Percentiles rank a stretch among this genome's conserved stretches.
Conservation (phyloP, 1,140 invertebrate species). For the Dinothrombium tinctorium region DNA sequence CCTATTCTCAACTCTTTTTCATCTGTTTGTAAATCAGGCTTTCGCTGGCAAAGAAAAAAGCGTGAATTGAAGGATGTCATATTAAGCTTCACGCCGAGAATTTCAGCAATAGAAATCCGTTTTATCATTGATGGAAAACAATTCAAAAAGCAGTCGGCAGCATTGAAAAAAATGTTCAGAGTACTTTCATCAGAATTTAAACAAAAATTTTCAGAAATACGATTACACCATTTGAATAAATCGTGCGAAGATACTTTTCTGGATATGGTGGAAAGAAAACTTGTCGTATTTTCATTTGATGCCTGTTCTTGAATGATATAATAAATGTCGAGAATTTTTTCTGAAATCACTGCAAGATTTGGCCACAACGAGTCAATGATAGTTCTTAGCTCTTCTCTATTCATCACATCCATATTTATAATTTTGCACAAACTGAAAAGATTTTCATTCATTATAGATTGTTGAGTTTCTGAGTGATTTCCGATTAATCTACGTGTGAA, state of each 20-base stretch:
- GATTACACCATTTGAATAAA: slow-evolving; percentile 70
- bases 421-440: no score
- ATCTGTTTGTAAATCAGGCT: slow-evolving; percentile 39
- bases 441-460: no score
- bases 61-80: slow-evolving; percentile 49
- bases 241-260: slow-evolving; percentile 27
- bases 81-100: slow-evolving; percentile 53
- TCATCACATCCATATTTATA: background rate
- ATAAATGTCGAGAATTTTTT: slow-evolving; percentile 59
- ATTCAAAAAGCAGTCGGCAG: no score
- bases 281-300: slow-evolving; percentile 6
- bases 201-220: slow-evolving; percentile 42
- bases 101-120: no score
- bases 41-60: slow-evolving; percentile 48
- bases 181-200: no score
- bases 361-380: slow-evolving; percentile 35
- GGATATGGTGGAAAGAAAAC: background rate
- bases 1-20: slow-evolving; percentile 29
- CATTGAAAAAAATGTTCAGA: no score
- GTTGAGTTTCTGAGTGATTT: background rate
- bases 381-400: no score
- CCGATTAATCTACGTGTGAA: slow-evolving; percentile 8
- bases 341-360: slow-evolving; percentile 39
- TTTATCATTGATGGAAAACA: no score
- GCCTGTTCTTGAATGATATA: slow-evolving; percentile 13